Percentiles rank a stretch among this genome's conserved stretches.
These are phyloP conservation scores for Limnephilus lunatus DNA, from an alignment of 2,888 invertebrate species.

Conservation along the genomic window DNA sequence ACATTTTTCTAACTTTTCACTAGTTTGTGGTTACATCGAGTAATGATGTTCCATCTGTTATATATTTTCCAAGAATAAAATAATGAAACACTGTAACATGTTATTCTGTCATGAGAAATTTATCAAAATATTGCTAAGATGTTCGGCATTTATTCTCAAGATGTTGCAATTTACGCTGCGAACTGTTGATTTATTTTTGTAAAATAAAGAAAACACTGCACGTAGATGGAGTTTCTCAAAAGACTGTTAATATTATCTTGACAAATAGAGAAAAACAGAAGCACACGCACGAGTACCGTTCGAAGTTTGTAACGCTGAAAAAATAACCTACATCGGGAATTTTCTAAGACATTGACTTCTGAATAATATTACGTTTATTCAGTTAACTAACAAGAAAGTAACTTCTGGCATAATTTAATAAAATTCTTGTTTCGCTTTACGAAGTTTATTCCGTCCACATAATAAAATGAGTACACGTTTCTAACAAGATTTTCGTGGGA, in stretches of 20 bases:
- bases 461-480: neutral
- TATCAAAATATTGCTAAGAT: neutral
- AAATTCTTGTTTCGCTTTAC: neutral
- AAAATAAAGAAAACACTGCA: neutral
- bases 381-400: neutral
- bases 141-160: neutral
- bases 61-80: neutral
- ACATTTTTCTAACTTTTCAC: neutral
- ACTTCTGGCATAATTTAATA: neutral
- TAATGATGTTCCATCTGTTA: neutral
- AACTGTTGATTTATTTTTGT: neutral
- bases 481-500: neutral
- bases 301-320: neutral
- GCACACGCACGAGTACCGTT: neutral
- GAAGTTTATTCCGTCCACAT: neutral
- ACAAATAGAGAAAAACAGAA: neutral
- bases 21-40: neutral
- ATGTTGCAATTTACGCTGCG: neutral
- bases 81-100: neutral
- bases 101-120: neutral
- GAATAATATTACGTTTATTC: neutral
- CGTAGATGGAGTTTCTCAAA: neutral
- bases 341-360: neutral
- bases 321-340: neutral
- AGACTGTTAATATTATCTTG: neutral